Conservation (phyloP, 2,113 vertebrate species). For the Cariama cristata region DNA sequence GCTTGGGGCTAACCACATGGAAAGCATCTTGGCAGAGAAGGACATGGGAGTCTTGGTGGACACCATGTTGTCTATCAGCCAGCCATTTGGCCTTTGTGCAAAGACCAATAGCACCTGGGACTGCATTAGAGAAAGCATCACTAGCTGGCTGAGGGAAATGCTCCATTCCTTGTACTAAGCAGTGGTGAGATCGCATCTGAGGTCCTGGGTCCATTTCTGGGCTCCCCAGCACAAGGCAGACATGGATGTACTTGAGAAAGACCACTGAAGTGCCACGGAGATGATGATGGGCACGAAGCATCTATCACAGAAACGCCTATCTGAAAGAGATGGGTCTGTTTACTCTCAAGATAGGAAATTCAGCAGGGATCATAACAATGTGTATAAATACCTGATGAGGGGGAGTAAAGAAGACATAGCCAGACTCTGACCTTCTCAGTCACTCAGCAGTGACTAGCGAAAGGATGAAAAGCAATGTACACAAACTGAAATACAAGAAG, state of each 20-base stretch:
- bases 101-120: neutral
- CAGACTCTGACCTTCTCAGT: neutral
- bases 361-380: neutral
- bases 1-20: no score
- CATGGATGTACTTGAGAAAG: neutral
- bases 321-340: neutral
- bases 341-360: neutral
- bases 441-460: rapidly evolving
- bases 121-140: neutral
- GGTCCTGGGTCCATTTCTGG: neutral
- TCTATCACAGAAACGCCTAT: neutral
- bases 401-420: neutral
- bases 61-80: neutral
- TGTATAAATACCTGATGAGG: neutral
- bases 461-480: neutral
- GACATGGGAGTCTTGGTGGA: neutral
- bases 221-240: neutral
- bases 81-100: neutral
- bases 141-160: neutral
- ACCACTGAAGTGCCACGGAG: neutral
- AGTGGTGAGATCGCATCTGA: neutral
- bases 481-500: neutral
- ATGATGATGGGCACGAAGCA: neutral
- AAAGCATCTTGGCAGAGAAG: neutral
- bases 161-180: neutral